A percentile compares a stretch with the other conserved stretches of the same genome.
Conservation (phyloP, 2,113 vertebrate genomes). For the Saccopteryx bilineata region DNA sequence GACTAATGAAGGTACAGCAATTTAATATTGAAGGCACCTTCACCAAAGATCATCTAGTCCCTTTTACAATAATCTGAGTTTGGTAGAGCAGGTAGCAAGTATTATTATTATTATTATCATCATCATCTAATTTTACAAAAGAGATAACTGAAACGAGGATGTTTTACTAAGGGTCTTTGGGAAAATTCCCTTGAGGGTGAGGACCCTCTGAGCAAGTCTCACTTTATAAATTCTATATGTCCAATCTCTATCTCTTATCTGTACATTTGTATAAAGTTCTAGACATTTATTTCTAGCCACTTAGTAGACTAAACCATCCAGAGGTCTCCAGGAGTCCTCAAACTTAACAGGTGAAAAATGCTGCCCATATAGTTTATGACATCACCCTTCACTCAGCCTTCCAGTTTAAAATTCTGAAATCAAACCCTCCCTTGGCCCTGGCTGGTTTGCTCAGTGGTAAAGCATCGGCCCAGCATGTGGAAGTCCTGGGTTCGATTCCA, state of each 20-base stretch:
- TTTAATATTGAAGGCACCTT: neutral
- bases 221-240: neutral
- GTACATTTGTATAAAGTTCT: neutral
- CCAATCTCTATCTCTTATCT: neutral
- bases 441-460: too few species aligned
- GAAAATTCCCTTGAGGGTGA: neutral
- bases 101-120: neutral
- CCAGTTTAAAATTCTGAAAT: neutral
- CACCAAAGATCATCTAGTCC: neutral
- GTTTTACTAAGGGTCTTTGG: neutral
- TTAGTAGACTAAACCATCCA: neutral
- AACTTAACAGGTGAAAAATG: neutral
- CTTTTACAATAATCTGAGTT: conserved; percentile 1
- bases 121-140: neutral
- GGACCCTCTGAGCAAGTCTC: neutral
- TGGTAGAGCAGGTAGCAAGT: neutral
- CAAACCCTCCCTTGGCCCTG: neutral
- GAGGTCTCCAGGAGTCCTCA: neutral
- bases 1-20: neutral
- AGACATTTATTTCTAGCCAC: neutral
- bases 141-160: neutral
- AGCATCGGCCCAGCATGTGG: too few species aligned
- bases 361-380: too few species aligned
- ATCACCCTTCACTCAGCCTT: neutral
- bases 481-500: too few species aligned